Conservation (phyloP, 2,888 invertebrate species). For the Phyto melanocephala region DNA sequence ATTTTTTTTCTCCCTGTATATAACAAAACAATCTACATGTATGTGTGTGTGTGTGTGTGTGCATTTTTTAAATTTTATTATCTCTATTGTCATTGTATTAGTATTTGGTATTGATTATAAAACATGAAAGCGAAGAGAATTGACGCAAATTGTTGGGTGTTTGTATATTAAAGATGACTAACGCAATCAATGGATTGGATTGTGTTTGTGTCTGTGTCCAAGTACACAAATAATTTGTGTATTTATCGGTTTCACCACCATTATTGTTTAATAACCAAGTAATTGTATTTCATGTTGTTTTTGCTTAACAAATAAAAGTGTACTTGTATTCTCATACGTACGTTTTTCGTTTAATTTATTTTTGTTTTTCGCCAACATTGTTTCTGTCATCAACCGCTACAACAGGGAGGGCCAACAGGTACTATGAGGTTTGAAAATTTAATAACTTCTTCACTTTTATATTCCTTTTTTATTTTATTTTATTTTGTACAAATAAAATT, state of each 20-base stretch:
- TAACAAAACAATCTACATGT: constrained; percentile 30
- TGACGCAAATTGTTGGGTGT: not conserved
- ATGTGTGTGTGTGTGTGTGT: no score
- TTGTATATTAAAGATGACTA: not conserved
- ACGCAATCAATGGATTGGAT: not conserved
- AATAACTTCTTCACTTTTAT: no score
- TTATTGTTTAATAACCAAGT: constrained; percentile 44
- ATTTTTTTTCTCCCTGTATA: constrained; percentile 25
- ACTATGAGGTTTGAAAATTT: no score
- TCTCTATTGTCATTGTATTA: constrained; percentile 2
- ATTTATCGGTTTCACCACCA: constrained; percentile 24
- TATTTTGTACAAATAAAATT: no score
- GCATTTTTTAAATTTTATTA: constrained; percentile 24
- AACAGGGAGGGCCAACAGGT: no score
- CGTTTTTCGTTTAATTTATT: not conserved
- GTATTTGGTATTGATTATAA: constrained; percentile 40
- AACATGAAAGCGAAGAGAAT: no score
- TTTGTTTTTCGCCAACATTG: not conserved
- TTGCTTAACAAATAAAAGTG: constrained; percentile 34
- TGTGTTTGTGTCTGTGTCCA: not conserved
- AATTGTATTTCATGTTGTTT: constrained; percentile 43
- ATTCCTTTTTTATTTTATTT: no score
- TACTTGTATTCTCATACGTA: not conserved
- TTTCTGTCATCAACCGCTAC: not conserved
- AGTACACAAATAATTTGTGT: not conserved